These are phyloP conservation scores for Zaprionus vittiger DNA, from an alignment of 1,140 invertebrate genomes.

Conservation along the genomic window DNA sequence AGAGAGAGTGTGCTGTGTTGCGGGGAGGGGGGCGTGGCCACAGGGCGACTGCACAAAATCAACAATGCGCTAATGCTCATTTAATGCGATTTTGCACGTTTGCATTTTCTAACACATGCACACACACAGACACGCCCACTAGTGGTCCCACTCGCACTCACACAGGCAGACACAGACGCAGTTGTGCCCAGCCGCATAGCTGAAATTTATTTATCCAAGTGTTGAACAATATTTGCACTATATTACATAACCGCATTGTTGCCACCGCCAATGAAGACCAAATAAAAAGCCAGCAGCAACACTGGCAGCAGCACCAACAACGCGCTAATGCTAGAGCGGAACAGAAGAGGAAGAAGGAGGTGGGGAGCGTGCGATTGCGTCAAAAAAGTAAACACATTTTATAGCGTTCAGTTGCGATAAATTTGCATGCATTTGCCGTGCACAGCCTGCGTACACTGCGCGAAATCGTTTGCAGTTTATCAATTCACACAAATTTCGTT, in stretches of 20 bases:
- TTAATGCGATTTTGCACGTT: constrained; percentile 81
- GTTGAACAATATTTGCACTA: constrained; percentile 80
- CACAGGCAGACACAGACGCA: constrained; percentile 10
- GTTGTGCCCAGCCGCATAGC: constrained; percentile 45
- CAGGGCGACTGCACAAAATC: constrained; percentile 48
- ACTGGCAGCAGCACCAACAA: constrained; percentile 3
- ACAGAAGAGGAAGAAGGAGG: neutral
- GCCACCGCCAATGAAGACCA: constrained; percentile 65
- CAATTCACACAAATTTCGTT: neutral
- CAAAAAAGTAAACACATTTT: constrained; percentile 61
- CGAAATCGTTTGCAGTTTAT: constrained; percentile 18
- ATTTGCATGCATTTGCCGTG: constrained; percentile 32
- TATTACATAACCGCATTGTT: constrained; percentile 81
- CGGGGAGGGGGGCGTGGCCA: constrained; percentile 1
- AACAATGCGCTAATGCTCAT: constrained; percentile 80
- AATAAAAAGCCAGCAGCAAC: constrained; percentile 56
- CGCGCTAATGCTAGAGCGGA: neutral
- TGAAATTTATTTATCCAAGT: constrained; percentile 76
- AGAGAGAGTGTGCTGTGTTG: neutral
- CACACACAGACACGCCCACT: constrained; percentile 6
- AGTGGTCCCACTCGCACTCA: neutral
- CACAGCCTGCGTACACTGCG: constrained; percentile 12
- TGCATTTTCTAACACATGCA: constrained; percentile 66
- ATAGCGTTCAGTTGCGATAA: constrained; percentile 33
- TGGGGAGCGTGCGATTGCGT: constrained; percentile 12